Evolutionary conservation across 2,113 vertebrate genomes (phyloP).

Genomic region (Planiliza haematocheilus): DNA sequence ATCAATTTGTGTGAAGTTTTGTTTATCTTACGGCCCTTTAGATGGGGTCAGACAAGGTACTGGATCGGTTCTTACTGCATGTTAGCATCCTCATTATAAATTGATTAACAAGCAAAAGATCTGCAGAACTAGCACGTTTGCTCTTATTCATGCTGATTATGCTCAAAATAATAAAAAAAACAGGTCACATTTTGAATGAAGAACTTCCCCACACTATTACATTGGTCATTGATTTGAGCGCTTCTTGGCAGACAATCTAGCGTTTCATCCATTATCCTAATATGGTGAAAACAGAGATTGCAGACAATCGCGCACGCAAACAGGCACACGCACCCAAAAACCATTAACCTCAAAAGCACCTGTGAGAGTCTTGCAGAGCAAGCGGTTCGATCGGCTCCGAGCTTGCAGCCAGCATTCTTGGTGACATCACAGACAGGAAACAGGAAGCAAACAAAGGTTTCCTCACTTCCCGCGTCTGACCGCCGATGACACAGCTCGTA

Average conservation of each 20-base stretch:
- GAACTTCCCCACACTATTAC: not conserved
- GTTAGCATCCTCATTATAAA: too few species aligned
- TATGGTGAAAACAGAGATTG: conserved; percentile 61
- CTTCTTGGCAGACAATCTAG: not conserved
- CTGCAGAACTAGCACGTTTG: not conserved
- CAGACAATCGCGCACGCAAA: not conserved
- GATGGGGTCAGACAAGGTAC: too few species aligned
- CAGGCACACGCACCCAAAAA: not conserved
- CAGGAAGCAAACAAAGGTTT: conserved; percentile 73
- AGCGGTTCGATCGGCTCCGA: conserved; percentile 16
- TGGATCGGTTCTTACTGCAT: too few species aligned
- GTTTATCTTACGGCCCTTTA: too few species aligned
- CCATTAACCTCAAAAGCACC: conserved; percentile 38
- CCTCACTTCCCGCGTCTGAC: conserved; percentile 69
- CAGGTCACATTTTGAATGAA: not conserved
- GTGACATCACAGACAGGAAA: conserved; percentile 76
- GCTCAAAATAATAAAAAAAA: not conserved
- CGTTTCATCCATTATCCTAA: conserved; percentile 46
- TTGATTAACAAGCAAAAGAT: not conserved
- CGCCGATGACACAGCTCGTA: conserved; percentile 40
- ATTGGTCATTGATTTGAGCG: not conserved
- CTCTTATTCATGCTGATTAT: not conserved
- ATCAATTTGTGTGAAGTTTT: too few species aligned
- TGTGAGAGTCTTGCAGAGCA: conserved; percentile 53
- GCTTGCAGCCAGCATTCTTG: conserved; percentile 29